Conservation (phyloP, 2,888 invertebrate genomes). For the Torymus texanus region DNA sequence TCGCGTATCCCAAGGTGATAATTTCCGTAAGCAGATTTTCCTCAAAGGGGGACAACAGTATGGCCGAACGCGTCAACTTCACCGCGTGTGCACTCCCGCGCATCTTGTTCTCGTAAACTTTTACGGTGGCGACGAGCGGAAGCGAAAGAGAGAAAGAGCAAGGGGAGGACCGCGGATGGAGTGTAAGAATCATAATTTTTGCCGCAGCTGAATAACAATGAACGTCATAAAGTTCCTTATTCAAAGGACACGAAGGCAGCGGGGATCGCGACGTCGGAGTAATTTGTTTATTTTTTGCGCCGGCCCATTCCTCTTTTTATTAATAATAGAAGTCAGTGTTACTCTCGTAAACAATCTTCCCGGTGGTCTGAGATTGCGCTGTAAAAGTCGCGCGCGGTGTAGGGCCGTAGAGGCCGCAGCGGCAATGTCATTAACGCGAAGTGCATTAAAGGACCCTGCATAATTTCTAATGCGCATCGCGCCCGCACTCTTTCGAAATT, state of each 20-base stretch:
- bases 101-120: slow-evolving; percentile 32
- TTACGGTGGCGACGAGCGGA: neutral
- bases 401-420: too few relatives aligned
- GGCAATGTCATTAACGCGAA: slow-evolving; percentile 20
- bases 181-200: slow-evolving; percentile 44
- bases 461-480: slow-evolving; percentile 16
- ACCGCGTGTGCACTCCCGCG: neutral
- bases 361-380: slow-evolving; percentile 4
- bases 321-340: neutral
- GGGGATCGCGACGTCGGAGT: neutral
- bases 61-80: neutral
- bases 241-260: neutral
- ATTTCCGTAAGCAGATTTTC: neutral
- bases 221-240: slow-evolving; percentile 21
- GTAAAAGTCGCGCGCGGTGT: neutral
- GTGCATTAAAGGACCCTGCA: slow-evolving; percentile 14
- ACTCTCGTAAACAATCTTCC: neutral
- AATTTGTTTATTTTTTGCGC: slow-evolving; percentile 18
- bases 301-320: slow-evolving; percentile 5
- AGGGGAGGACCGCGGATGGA: too few relatives aligned
- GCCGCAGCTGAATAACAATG: slow-evolving; percentile 48
- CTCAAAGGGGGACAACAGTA: slow-evolving; percentile 4
- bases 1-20: too few relatives aligned
- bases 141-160: too few relatives aligned
- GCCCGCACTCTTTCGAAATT: neutral